phyloP scores from a whole-genome alignment of 2,888 invertebrate species.

The Oegoconia quadripuncta region DNA sequence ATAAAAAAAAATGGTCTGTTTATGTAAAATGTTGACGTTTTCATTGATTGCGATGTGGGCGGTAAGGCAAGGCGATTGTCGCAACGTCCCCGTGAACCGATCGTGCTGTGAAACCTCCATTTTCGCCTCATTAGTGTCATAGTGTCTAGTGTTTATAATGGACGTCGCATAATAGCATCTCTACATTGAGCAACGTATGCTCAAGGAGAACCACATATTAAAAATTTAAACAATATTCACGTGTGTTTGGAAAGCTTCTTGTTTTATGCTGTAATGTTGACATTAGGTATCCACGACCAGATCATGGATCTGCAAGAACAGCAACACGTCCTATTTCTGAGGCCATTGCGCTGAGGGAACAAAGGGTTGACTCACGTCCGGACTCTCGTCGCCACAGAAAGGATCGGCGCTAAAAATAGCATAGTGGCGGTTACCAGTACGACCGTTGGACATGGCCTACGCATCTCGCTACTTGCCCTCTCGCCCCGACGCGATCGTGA shows the following conservation, averaged over 20 bases:
- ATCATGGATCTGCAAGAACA: conserved; percentile 23
- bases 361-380: conserved; percentile 73
- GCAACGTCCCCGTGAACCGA: conserved; percentile 33
- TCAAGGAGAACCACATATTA: conserved; percentile 67
- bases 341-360: conserved; percentile 55
- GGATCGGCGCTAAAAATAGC: conserved; percentile 66
- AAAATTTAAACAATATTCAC: conserved; percentile 59
- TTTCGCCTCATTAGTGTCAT: conserved; percentile 50
- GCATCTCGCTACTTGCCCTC: conserved; percentile 45
- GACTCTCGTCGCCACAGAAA: conserved; percentile 57
- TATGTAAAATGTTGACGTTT: not conserved
- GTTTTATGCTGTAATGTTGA: conserved; percentile 4
- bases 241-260: conserved; percentile 50
- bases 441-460: conserved; percentile 61
- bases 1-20: not conserved
- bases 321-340: conserved; percentile 40
- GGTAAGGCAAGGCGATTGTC: conserved; percentile 32
- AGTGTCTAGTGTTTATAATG: conserved; percentile 46
- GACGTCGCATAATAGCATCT: conserved; percentile 52
- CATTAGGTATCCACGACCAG: not conserved
- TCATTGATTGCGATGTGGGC: conserved; percentile 26
- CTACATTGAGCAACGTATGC: conserved; percentile 55
- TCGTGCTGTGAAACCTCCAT: conserved; percentile 37
- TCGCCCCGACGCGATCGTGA: conserved; percentile 33
- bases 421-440: conserved; percentile 50